A percentile compares a stretch with the other conserved stretches of the same genome.
These are phyloP conservation scores for Taphrorychus bicolor DNA, from an alignment of 2,888 invertebrate species.

Conservation along the genomic window DNA sequence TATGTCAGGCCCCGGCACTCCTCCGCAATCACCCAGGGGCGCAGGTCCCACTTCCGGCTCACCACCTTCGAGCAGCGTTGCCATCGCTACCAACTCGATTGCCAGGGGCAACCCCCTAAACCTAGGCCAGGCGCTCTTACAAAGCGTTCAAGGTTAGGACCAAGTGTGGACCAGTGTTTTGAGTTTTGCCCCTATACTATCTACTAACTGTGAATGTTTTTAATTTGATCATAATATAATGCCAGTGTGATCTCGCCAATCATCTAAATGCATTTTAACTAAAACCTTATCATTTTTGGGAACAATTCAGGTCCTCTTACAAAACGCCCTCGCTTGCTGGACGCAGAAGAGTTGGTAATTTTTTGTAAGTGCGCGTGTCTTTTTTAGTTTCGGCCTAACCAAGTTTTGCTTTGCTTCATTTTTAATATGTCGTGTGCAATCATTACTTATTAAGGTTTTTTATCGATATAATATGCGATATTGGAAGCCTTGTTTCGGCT, in stretches of 20 bases:
- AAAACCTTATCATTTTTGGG: constrained; percentile 25
- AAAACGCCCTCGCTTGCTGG: constrained; percentile 36
- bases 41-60: constrained; percentile 54
- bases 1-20: constrained; percentile 56
- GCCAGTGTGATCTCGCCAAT: not conserved
- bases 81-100: constrained; percentile 44
- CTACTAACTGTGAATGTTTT: not conserved
- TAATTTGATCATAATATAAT: not conserved
- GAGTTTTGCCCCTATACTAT: no score
- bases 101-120: constrained; percentile 54
- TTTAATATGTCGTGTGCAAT: constrained; percentile 6
- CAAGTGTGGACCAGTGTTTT: not conserved
- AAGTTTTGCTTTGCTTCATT: constrained; percentile 10
- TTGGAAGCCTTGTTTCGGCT: no score
- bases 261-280: constrained; percentile 14
- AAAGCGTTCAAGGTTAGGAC: constrained; percentile 62
- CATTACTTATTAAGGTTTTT: no score
- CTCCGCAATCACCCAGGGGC: constrained; percentile 58
- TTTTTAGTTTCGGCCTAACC: constrained; percentile 7
- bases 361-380: constrained; percentile 36
- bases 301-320: constrained; percentile 35
- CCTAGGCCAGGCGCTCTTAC: constrained; percentile 60
- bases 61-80: constrained; percentile 55
- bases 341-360: constrained; percentile 25
- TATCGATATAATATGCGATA: no score